Conservation (phyloP, 1,140 invertebrate species). For the Heliconius congener region DNA sequence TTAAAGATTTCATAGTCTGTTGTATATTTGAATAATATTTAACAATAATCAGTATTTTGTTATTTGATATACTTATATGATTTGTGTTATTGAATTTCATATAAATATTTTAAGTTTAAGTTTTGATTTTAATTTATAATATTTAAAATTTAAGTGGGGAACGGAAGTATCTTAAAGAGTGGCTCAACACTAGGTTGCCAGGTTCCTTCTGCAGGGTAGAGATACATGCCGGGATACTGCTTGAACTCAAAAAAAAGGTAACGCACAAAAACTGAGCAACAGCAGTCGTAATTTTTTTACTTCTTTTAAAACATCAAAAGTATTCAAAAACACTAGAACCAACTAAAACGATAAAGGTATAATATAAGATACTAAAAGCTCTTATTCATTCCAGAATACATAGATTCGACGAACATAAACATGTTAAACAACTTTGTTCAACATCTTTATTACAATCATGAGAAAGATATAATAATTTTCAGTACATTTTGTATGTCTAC, state of each 20-base stretch:
- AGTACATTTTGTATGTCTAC: neutral
- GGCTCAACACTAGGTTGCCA: too few relatives aligned
- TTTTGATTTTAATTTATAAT: too few relatives aligned
- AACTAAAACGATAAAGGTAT: neutral
- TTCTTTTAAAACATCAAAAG: too few relatives aligned
- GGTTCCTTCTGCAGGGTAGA: too few relatives aligned
- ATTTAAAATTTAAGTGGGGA: too few relatives aligned
- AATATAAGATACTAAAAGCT: neutral
- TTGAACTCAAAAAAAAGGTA: too few relatives aligned
- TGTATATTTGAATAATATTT: constrained; percentile 3
- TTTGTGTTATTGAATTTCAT: neutral
- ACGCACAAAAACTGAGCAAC: too few relatives aligned
- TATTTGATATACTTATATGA: neutral
- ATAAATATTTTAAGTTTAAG: neutral
- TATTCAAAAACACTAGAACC: neutral
- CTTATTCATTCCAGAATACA: neutral
- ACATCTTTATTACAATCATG: constrained; percentile 5
- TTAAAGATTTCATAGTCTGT: constrained; percentile 7
- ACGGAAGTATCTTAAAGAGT: too few relatives aligned
- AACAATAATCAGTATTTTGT: neutral
- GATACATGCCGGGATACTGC: too few relatives aligned
- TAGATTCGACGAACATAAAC: constrained; percentile 1
- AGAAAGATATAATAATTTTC: constrained; percentile 14
- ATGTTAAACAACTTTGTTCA: neutral
- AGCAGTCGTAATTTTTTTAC: too few relatives aligned